A percentile compares a stretch with the other conserved stretches of the same genome.
Conservation (phyloP, 2,888 invertebrate species). For the Gryllus longicercus region DNA sequence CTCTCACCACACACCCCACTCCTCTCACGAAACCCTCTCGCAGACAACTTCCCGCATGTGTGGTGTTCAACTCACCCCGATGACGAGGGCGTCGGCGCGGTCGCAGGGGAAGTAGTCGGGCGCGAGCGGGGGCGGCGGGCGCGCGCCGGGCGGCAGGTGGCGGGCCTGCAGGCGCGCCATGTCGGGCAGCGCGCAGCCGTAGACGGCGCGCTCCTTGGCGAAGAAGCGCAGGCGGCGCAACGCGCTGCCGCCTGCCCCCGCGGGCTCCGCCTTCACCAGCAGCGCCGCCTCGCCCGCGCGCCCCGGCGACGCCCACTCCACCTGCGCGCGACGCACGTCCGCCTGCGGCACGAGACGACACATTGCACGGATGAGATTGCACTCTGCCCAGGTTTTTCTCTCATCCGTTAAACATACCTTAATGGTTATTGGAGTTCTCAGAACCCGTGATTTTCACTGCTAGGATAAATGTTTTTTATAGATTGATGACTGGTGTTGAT, state of each 20-base stretch:
- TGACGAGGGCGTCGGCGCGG: not conserved
- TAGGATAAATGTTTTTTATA: no score
- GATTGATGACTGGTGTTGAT: no score
- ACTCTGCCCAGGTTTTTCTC: no score
- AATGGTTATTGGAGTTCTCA: no score
- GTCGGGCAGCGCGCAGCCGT: not conserved
- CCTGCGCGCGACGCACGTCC: not conserved
- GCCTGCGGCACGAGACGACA: not conserved
- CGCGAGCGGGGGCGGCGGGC: not conserved
- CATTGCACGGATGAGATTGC: no score
- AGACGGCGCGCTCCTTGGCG: not conserved
- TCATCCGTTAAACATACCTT: no score
- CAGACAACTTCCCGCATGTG: no score
- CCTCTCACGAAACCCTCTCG: no score
- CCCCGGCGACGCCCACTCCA: not conserved
- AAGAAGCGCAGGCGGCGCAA: not conserved
- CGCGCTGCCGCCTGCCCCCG: not conserved
- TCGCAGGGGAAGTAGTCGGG: not conserved
- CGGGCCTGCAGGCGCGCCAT: not conserved
- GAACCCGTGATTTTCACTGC: no score
- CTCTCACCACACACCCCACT: no score
- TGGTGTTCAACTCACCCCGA: not conserved
- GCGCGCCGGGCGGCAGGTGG: not conserved
- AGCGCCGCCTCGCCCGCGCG: not conserved
- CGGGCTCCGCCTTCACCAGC: constrained; percentile 9